These are phyloP conservation scores for Hydrolagus colliei DNA, from an alignment of 2,797 vertebrate species.

Conservation along the genomic window DNA sequence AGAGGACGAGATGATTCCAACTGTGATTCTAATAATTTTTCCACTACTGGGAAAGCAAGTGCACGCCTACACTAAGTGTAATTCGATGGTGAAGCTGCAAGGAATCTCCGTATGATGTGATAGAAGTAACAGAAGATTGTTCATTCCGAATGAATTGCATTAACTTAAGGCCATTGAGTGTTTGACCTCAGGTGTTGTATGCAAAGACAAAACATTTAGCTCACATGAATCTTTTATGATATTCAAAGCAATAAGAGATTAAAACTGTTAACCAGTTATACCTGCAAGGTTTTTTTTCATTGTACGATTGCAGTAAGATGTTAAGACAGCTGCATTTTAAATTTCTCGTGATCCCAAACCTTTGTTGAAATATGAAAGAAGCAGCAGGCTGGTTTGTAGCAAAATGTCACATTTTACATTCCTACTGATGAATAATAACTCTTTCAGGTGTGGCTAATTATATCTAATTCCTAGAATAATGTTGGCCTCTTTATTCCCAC, in stretches of 20 bases:
- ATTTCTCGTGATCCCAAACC: background rate
- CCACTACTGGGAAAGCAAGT: no score
- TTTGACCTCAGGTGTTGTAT: background rate
- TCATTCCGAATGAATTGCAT: constrained; percentile 3
- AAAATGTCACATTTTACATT: background rate
- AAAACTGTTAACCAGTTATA: background rate
- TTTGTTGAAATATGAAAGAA: background rate
- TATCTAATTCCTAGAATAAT: background rate
- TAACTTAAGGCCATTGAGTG: background rate
- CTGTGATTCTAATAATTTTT: no score
- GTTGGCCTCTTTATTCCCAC: no score
- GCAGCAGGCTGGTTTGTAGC: background rate
- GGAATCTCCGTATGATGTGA: background rate
- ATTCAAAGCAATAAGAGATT: background rate
- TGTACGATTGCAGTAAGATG: background rate
- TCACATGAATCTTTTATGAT: background rate
- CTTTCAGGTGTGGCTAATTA: background rate
- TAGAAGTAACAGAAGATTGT: background rate
- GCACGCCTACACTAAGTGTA: background rate
- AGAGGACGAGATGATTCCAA: background rate
- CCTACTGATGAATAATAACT: background rate
- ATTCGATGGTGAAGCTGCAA: background rate
- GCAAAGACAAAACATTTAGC: background rate
- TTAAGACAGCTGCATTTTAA: background rate
- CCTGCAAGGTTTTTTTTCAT: background rate